Conservation (phyloP, 2,888 invertebrate species). For the Cecidostiba fungosa region DNA sequence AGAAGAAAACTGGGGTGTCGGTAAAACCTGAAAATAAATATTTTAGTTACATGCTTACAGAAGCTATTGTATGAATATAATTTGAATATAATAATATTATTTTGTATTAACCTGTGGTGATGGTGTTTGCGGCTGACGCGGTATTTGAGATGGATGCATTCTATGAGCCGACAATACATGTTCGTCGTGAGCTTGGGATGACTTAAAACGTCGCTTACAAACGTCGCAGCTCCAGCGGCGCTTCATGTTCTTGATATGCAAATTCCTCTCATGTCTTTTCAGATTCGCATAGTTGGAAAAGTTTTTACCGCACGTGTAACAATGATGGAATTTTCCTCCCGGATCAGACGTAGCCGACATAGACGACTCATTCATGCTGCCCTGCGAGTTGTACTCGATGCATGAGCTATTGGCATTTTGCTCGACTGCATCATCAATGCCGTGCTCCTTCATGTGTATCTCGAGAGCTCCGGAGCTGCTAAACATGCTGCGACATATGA, state of each 20-base stretch:
- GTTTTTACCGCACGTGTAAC: slow-evolving; percentile 83
- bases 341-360: slow-evolving; percentile 66
- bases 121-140: not conserved
- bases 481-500: slow-evolving; percentile 83
- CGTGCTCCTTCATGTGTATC: slow-evolving; percentile 77
- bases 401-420: slow-evolving; percentile 70
- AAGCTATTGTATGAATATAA: not conserved
- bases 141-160: not conserved
- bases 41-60: not conserved
- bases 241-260: slow-evolving; percentile 70
- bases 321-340: slow-evolving; percentile 76
- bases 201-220: slow-evolving; percentile 84
- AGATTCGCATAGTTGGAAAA: slow-evolving; percentile 80
- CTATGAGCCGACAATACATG: slow-evolving; percentile 84
- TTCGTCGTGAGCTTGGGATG: slow-evolving; percentile 83
- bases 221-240: slow-evolving; percentile 83
- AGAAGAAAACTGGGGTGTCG: slow-evolving; percentile 31
- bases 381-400: slow-evolving; percentile 66
- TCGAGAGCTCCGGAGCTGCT: slow-evolving; percentile 82
- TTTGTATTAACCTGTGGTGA: not conserved
- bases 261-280: slow-evolving; percentile 73
- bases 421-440: slow-evolving; percentile 70
- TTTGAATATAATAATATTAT: not conserved
- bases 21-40: not conserved
- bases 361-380: slow-evolving; percentile 53